A percentile compares a stretch with the other conserved stretches of the same genome.
Conservation (phyloP, 2,888 invertebrate genomes). For the Brachylomia viminalis region DNA sequence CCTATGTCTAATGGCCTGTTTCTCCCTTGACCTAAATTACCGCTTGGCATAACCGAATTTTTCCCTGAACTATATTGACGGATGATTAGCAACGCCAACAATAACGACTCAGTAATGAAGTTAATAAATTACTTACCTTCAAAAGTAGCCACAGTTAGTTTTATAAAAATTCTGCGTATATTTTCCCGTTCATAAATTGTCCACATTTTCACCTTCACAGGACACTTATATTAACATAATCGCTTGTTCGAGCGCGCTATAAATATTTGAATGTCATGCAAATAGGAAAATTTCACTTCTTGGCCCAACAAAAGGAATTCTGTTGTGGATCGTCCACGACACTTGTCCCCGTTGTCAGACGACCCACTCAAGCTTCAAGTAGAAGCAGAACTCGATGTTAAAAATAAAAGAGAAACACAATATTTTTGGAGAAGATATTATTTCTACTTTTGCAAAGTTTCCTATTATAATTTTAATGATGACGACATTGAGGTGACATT, state of each 20-base stretch:
- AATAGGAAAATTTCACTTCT: constrained; percentile 63
- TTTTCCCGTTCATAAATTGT: constrained; percentile 11
- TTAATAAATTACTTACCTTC: neutral
- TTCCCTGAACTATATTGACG: constrained; percentile 9
- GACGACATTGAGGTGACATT: constrained; percentile 15
- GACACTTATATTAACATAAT: constrained; percentile 51
- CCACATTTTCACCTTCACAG: constrained; percentile 32
- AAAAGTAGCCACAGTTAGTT: neutral
- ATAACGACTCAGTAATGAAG: neutral
- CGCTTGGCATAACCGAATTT: neutral
- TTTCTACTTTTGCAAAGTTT: constrained; percentile 13
- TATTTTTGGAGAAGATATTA: constrained; percentile 69
- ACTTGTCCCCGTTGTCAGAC: constrained; percentile 76
- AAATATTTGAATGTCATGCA: constrained; percentile 68
- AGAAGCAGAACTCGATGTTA: constrained; percentile 69
- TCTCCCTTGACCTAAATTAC: constrained; percentile 47
- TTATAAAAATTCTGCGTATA: constrained; percentile 10
- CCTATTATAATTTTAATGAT: constrained; percentile 22
- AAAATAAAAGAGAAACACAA: constrained; percentile 68
- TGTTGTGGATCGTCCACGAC: constrained; percentile 68
- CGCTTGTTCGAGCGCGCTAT: constrained; percentile 51
- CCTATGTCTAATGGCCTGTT: constrained; percentile 28
- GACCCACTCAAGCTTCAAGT: constrained; percentile 68
- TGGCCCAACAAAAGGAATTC: constrained; percentile 69
- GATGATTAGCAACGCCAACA: constrained; percentile 7